phyloP scores from a whole-genome alignment of 2,113 vertebrate species.

The Petrocephalus microphthalmus region DNA sequence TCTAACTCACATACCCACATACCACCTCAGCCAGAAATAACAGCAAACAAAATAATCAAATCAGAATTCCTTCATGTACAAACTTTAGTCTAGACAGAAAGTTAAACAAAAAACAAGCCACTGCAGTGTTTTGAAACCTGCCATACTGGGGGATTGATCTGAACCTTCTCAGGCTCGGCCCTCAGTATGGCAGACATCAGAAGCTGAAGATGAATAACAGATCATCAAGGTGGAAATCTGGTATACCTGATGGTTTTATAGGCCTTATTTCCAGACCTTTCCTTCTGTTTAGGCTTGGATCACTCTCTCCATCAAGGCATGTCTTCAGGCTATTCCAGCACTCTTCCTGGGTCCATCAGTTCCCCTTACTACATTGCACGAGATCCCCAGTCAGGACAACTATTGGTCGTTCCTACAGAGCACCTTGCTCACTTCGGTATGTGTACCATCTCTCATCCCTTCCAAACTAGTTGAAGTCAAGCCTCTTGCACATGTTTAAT shows the following conservation, averaged over 20 bases:
- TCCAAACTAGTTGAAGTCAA: not conserved
- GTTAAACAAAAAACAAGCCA: slow-evolving; percentile 24
- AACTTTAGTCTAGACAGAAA: slow-evolving; percentile 40
- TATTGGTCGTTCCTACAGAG: slow-evolving; percentile 87
- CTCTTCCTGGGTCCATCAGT: slow-evolving; percentile 79
- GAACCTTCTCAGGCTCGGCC: not conserved
- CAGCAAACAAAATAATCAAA: slow-evolving; percentile 25
- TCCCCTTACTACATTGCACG: slow-evolving; percentile 87
- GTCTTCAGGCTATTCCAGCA: slow-evolving; percentile 75
- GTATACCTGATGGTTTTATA: not conserved
- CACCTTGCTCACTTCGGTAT: slow-evolving; percentile 87
- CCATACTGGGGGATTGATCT: slow-evolving; percentile 5
- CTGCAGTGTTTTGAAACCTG: slow-evolving; percentile 15
- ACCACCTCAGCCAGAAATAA: slow-evolving; percentile 33
- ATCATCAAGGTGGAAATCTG: not conserved
- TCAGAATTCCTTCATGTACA: slow-evolving; percentile 26
- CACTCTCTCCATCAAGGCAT: slow-evolving; percentile 86
- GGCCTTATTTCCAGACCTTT: not conserved
- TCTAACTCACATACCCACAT: not conserved
- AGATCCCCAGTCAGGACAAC: slow-evolving; percentile 90
- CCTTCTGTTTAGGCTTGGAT: slow-evolving; percentile 67
- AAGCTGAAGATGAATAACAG: not conserved
- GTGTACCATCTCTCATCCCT: slow-evolving; percentile 27
- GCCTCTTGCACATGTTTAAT: not conserved
- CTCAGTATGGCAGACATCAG: not conserved